Percentiles rank a stretch among this genome's conserved stretches.
Evolutionary conservation across 2,888 invertebrate genomes (phyloP).

Genomic region (Linnaemya vulpina): DNA sequence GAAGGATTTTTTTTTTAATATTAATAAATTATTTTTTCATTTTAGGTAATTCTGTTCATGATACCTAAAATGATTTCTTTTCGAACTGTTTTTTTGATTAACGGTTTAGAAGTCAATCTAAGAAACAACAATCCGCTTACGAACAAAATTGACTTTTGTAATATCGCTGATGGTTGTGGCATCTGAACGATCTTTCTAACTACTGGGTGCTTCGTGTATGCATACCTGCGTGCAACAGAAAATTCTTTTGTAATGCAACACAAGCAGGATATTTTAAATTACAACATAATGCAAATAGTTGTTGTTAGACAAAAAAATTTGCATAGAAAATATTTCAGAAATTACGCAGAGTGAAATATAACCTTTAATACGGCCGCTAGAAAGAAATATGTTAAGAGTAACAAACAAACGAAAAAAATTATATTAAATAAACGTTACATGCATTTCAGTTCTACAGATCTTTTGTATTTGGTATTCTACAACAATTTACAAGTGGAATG

Average conservation of each 20-base stretch:
- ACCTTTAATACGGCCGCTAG: slow-evolving; percentile 13
- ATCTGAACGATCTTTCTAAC: not conserved
- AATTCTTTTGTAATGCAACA: slow-evolving; percentile 6
- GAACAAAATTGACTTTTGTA: not conserved
- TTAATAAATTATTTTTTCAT: too few relatives aligned
- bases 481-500: not conserved
- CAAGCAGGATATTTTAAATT: slow-evolving; percentile 67
- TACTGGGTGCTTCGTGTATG: not conserved
- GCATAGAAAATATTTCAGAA: slow-evolving; percentile 57
- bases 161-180: too few relatives aligned
- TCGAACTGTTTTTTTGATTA: too few relatives aligned
- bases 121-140: too few relatives aligned
- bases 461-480: not conserved
- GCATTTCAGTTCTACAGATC: not conserved
- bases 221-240: not conserved
- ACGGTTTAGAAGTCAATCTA: too few relatives aligned
- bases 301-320: slow-evolving; percentile 62
- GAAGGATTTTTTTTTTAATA: too few relatives aligned
- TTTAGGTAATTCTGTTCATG: too few relatives aligned
- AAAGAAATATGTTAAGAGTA: not conserved
- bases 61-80: too few relatives aligned
- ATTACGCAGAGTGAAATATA: slow-evolving; percentile 46
- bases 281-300: slow-evolving; percentile 67
- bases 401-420: not conserved
- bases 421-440: too few relatives aligned